Percentiles rank a stretch among this genome's conserved stretches.
These are phyloP conservation scores for Drosophila ficusphila DNA, from an alignment of 1,140 invertebrate species.

Conservation along the genomic window DNA sequence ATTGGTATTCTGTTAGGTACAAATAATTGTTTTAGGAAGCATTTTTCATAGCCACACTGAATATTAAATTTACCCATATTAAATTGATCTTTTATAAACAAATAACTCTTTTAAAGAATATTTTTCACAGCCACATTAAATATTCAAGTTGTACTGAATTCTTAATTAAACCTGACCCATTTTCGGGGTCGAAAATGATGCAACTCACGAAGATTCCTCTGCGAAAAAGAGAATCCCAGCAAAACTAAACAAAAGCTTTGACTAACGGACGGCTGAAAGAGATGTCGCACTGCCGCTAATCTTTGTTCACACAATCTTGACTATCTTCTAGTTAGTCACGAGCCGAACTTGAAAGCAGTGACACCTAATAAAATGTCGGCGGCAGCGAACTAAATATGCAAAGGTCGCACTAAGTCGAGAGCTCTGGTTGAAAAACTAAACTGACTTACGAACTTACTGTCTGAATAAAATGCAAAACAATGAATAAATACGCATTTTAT, in stretches of 20 bases:
- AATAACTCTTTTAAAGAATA: too few species aligned
- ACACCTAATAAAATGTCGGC: slow-evolving; percentile 49
- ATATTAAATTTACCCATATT: slow-evolving; percentile 11
- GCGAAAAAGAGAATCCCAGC: slow-evolving; percentile 10
- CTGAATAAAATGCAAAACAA: too few species aligned
- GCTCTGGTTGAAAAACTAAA: background rate
- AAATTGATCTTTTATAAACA: too few species aligned
- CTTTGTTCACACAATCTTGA: slow-evolving; percentile 52
- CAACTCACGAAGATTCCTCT: slow-evolving; percentile 51
- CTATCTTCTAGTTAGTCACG: slow-evolving; percentile 34
- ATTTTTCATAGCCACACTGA: background rate
- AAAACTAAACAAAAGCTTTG: slow-evolving; percentile 53
- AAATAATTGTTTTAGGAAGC: too few species aligned
- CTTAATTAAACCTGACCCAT: slow-evolving; percentile 26
- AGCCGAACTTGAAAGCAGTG: slow-evolving; percentile 18
- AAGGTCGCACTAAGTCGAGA: slow-evolving; percentile 1
- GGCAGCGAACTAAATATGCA: slow-evolving; percentile 1
- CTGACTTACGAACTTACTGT: too few species aligned
- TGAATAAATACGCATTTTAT: background rate
- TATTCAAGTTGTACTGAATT: slow-evolving; percentile 3
- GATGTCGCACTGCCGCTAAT: slow-evolving; percentile 62
- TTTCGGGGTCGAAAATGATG: slow-evolving; percentile 44
- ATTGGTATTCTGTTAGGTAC: background rate
- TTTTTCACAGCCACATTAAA: background rate
- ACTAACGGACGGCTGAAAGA: slow-evolving; percentile 51